Percentiles rank a stretch among this genome's conserved stretches.
phyloP scores from a whole-genome alignment of 2,888 invertebrate species.

The Lapara coniferarum region DNA sequence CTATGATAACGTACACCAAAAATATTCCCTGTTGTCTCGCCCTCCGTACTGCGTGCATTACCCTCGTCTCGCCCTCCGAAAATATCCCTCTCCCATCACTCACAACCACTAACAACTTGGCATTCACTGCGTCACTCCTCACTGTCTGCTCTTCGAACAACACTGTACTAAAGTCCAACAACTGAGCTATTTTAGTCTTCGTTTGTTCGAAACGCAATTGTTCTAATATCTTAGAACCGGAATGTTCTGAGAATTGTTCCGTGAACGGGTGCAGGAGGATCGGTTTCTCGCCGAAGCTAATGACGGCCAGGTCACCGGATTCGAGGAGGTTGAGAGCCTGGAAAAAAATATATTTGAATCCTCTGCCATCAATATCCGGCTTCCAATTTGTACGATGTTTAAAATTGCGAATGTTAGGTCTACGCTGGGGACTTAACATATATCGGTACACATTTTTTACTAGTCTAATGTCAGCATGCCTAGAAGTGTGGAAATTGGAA shows the following conservation, averaged over 20 bases:
- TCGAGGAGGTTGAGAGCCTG: constrained; percentile 95
- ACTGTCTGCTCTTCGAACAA: constrained; percentile 74
- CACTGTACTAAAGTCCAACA: constrained; percentile 91
- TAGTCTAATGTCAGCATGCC: too few relatives aligned
- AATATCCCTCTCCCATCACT: constrained; percentile 98
- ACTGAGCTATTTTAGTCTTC: constrained; percentile 92
- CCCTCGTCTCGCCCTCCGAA: constrained; percentile 91
- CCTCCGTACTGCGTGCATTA: constrained; percentile 89
- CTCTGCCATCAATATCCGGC: neutral
- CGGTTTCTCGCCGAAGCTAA: constrained; percentile 95
- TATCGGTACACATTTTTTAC: too few relatives aligned
- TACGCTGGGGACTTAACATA: too few relatives aligned
- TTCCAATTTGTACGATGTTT: too few relatives aligned
- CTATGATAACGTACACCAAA: constrained; percentile 97
- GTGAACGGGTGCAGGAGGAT: constrained; percentile 94
- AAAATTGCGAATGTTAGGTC: too few relatives aligned
- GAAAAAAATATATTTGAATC: constrained; percentile 32
- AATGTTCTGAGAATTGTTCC: constrained; percentile 93
- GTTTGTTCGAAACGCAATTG: constrained; percentile 94
- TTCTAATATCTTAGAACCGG: constrained; percentile 92
- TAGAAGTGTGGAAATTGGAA: too few relatives aligned
- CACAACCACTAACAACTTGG: constrained; percentile 94
- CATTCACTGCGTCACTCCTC: constrained; percentile 84
- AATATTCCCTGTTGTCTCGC: constrained; percentile 94
- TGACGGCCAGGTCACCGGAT: constrained; percentile 95